phyloP scores from a whole-genome alignment of 2,888 invertebrate species.

The Pantelozetes paolii region DNA sequence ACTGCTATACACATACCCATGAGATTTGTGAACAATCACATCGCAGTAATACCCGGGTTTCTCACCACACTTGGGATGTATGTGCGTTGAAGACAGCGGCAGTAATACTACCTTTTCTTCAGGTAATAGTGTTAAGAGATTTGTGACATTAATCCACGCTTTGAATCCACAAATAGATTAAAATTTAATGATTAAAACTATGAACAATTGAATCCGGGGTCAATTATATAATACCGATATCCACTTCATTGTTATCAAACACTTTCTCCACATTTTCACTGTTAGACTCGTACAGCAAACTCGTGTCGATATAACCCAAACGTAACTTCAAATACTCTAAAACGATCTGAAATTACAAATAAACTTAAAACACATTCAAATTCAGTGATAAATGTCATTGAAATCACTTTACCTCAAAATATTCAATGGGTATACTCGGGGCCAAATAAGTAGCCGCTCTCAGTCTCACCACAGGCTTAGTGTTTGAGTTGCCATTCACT shows the following conservation, averaged over 20 bases:
- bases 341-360: constrained; percentile 51
- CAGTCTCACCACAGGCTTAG: constrained; percentile 48
- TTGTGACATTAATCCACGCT: constrained; percentile 62
- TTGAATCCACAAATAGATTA: constrained; percentile 37
- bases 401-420: constrained; percentile 55
- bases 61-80: constrained; percentile 57
- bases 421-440: constrained; percentile 61
- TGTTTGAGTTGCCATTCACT: neutral
- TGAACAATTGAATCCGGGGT: too few relatives aligned
- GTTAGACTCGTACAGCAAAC: constrained; percentile 60
- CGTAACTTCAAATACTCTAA: constrained; percentile 59
- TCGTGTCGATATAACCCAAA: constrained; percentile 55
- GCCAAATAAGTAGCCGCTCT: constrained; percentile 62
- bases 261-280: neutral
- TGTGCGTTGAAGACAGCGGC: constrained; percentile 60
- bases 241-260: constrained; percentile 5
- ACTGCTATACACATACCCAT: too few relatives aligned
- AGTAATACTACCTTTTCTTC: constrained; percentile 57
- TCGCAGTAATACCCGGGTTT: constrained; percentile 62
- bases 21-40: constrained; percentile 60
- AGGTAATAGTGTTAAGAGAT: constrained; percentile 58
- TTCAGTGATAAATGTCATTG: too few relatives aligned
- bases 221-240: constrained; percentile 47
- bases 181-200: too few relatives aligned
- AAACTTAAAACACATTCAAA: too few relatives aligned